Evolutionary conservation across 2,113 vertebrate genomes (phyloP).

Genomic region (Myotis lucifugus): DNA sequence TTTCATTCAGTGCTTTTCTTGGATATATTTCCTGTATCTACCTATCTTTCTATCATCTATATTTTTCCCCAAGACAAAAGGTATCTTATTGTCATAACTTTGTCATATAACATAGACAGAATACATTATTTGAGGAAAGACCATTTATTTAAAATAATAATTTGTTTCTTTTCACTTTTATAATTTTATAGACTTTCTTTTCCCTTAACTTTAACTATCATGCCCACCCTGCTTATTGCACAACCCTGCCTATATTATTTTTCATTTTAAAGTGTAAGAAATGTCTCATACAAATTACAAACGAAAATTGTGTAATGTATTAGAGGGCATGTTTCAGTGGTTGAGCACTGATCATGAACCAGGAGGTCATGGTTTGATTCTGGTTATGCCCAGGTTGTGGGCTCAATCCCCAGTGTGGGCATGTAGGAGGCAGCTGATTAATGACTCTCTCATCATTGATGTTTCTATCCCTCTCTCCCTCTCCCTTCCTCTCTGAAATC

Average conservation of each 20-base stretch:
- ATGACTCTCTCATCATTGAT: too few species aligned
- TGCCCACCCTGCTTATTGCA: not conserved
- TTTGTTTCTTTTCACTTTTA: not conserved
- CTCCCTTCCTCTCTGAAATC: too few species aligned
- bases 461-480: too few species aligned
- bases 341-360: too few species aligned
- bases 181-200: not conserved
- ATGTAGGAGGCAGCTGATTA: too few species aligned
- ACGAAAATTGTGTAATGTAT: not conserved
- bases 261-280: not conserved
- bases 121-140: not conserved
- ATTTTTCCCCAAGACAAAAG: not conserved
- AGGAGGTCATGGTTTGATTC: too few species aligned
- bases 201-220: not conserved
- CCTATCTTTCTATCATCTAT: not conserved
- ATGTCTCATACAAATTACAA: not conserved
- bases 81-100: not conserved
- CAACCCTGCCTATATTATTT: accelerated
- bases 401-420: too few species aligned
- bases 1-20: not conserved
- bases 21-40: not conserved
- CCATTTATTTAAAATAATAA: not conserved
- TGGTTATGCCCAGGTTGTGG: too few species aligned
- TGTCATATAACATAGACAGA: not conserved
- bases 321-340: too few species aligned